These are phyloP conservation scores for Setipinna tenuifilis DNA, from an alignment of 2,797 vertebrate genomes.

Conservation along the genomic window DNA sequence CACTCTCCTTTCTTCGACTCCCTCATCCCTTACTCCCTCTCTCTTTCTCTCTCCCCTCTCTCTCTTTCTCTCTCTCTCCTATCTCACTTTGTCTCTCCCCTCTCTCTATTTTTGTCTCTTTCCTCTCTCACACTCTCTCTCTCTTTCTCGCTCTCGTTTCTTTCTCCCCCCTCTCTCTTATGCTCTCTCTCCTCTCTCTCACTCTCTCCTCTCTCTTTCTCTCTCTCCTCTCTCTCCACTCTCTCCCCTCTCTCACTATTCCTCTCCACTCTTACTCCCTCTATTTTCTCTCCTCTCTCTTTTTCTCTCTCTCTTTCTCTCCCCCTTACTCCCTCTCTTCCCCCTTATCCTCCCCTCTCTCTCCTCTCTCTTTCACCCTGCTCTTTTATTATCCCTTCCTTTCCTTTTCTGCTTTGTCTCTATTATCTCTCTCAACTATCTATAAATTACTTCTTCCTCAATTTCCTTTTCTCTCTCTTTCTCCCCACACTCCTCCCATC, in stretches of 20 bases:
- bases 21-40: neutral
- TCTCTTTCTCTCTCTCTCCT: neutral
- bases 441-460: too few relatives aligned
- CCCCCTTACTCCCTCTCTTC: constrained; percentile 53
- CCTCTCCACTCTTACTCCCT: neutral
- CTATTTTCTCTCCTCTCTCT: constrained; percentile 24
- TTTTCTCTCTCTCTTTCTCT: constrained; percentile 56
- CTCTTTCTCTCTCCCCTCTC: neutral
- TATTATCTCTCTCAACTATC: too few relatives aligned
- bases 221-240: neutral
- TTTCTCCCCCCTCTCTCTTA: constrained; percentile 41
- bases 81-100: neutral
- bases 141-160: constrained; percentile 42
- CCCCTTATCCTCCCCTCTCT: neutral
- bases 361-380: neutral
- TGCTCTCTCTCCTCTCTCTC: constrained; percentile 42
- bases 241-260: neutral
- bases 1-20: neutral
- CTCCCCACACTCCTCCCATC: too few relatives aligned
- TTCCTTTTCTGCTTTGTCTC: constrained; percentile 41
- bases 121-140: constrained; percentile 49
- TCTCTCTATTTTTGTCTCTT: neutral
- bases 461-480: too few relatives aligned
- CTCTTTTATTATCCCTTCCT: constrained; percentile 37
- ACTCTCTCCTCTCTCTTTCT: neutral